Conservation (phyloP, 1,140 invertebrate genomes). For the Procambarus clarkii region DNA sequence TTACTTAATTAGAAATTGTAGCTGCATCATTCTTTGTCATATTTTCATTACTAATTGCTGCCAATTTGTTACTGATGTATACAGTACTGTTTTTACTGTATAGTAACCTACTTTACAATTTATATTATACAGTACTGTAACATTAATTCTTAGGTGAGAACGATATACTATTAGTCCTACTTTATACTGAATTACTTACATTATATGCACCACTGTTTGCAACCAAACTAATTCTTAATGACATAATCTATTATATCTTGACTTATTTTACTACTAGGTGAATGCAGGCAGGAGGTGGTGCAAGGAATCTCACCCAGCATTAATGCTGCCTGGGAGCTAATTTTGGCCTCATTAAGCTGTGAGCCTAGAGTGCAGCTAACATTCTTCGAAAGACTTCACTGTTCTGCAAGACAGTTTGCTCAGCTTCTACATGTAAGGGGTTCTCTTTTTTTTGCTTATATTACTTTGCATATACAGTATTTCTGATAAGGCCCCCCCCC, state of each 20-base stretch:
- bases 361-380: background rate
- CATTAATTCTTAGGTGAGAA: too few relatives aligned
- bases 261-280: background rate
- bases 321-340: background rate
- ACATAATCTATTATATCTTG: background rate
- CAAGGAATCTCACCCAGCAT: background rate
- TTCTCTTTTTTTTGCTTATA: background rate
- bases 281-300: constrained; percentile 5
- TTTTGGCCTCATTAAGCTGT: constrained; percentile 3
- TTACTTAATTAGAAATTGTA: too few relatives aligned
- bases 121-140: too few relatives aligned
- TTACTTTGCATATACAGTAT: background rate
- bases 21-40: too few relatives aligned
- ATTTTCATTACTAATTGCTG: too few relatives aligned
- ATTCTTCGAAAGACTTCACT: constrained; percentile 2
- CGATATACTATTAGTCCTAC: too few relatives aligned
- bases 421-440: constrained; percentile 32
- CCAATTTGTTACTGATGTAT: too few relatives aligned
- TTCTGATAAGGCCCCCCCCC: background rate
- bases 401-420: constrained; percentile 12
- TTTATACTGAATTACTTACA: too few relatives aligned
- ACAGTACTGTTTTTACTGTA: too few relatives aligned
- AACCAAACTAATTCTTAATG: too few relatives aligned
- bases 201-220: too few relatives aligned
- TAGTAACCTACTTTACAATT: too few relatives aligned